phyloP scores from a whole-genome alignment of 2,797 vertebrate species.

The Pygocentrus nattereri region DNA sequence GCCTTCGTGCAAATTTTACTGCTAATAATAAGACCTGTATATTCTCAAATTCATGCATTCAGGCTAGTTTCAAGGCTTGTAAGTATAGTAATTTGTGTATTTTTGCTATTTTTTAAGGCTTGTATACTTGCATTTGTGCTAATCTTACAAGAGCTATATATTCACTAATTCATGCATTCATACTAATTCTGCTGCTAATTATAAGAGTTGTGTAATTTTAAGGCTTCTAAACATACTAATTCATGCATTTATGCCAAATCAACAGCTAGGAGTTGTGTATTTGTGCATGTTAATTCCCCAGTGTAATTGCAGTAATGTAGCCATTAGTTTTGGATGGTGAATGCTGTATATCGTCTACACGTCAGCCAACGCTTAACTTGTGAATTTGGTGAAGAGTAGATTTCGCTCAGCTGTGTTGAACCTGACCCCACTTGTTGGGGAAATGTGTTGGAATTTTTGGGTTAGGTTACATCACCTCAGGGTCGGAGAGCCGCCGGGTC shows the following conservation, averaged over 20 bases:
- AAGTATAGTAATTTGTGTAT: too few relatives aligned
- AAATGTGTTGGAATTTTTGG: not conserved
- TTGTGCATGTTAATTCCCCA: not conserved
- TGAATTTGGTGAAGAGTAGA: not conserved
- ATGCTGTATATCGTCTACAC: too few relatives aligned
- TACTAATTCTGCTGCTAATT: not conserved
- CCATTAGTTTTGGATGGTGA: too few relatives aligned
- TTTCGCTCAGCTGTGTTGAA: not conserved
- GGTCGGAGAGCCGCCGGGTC: not conserved
- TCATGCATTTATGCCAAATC: not conserved
- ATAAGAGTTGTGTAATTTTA: not conserved
- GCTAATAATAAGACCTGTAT: too few relatives aligned
- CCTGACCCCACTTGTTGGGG: not conserved
- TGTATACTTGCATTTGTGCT: too few relatives aligned
- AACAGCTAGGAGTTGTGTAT: not conserved
- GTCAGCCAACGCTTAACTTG: not conserved
- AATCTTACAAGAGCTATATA: too few relatives aligned
- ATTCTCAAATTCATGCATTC: too few relatives aligned
- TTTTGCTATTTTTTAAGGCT: too few relatives aligned
- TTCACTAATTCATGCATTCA: not conserved
- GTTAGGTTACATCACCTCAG: conserved; percentile 18
- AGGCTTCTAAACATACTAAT: not conserved
- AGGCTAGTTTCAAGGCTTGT: too few relatives aligned
- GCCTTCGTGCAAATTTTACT: not conserved
- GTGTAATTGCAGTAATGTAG: too few relatives aligned